Evolutionary conservation across 2,888 invertebrate genomes (phyloP).

Genomic region (Drosophila fungiperda): DNA sequence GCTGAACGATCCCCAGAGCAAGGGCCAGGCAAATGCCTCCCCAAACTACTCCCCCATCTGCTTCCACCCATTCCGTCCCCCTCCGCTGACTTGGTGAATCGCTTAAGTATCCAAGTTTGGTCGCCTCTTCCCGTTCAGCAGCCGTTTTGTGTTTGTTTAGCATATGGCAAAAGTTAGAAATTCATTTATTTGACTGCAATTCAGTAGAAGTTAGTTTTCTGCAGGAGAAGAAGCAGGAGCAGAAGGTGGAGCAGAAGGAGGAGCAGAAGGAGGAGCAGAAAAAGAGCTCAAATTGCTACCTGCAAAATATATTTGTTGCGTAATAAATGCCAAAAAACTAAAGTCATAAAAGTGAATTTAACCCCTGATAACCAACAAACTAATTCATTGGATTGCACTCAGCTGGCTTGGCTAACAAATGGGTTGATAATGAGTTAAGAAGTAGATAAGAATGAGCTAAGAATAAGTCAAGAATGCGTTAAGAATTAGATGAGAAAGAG

Average conservation of each 20-base stretch:
- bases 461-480: background rate
- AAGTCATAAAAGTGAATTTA: constrained; percentile 19
- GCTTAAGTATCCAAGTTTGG: constrained; percentile 36
- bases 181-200: constrained; percentile 37
- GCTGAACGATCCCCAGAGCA: background rate
- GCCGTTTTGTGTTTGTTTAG: constrained; percentile 30
- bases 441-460: no score
- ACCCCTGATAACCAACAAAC: constrained; percentile 10
- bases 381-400: background rate
- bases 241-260: background rate
- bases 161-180: constrained; percentile 50
- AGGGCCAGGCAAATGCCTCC: constrained; percentile 1
- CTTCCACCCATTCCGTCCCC: background rate
- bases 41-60: background rate
- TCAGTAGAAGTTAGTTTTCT: constrained; percentile 11
- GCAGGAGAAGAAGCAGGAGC: background rate
- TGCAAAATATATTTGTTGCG: background rate
- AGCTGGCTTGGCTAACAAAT: background rate
- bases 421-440: background rate
- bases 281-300: background rate
- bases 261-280: no score
- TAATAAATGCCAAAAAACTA: constrained; percentile 7
- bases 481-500: background rate
- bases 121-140: background rate
- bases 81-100: background rate